A percentile compares a stretch with the other conserved stretches of the same genome.
Conservation (phyloP, 2,797 vertebrate species). For the Hippopotamyrus pictus region DNA sequence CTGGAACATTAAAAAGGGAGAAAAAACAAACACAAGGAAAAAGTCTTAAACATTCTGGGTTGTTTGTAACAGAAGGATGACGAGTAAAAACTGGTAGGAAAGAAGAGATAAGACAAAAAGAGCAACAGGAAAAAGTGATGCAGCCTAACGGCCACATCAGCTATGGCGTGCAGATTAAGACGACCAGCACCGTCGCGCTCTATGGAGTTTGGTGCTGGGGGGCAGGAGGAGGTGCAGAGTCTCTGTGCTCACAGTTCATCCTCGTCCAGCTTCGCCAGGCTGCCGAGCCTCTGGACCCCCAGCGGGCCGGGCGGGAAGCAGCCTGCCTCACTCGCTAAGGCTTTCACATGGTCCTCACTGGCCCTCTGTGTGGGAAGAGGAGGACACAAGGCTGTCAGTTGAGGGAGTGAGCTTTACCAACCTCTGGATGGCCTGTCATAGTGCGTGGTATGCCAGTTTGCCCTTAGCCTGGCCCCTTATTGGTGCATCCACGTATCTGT, state of each 20-base stretch:
- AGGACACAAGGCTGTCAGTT: not conserved
- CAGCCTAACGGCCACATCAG: constrained; percentile 5
- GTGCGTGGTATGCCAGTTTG: not conserved
- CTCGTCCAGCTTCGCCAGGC: constrained; percentile 76
- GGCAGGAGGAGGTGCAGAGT: not conserved
- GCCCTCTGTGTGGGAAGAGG: constrained; percentile 52
- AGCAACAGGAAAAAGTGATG: constrained; percentile 4
- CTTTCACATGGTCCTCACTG: constrained; percentile 56
- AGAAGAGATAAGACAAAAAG: not conserved
- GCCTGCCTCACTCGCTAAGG: constrained; percentile 44
- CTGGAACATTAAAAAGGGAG: constrained; percentile 28
- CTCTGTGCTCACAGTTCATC: constrained; percentile 73
- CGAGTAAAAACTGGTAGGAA: constrained; percentile 10
- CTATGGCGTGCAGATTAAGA: constrained; percentile 23
- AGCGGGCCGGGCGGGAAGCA: constrained; percentile 42
- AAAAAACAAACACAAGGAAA: constrained; percentile 18
- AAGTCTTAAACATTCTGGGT: constrained; percentile 32
- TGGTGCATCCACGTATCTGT: not conserved
- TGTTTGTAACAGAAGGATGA: constrained; percentile 30
- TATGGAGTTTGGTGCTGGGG: not conserved
- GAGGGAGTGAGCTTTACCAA: not conserved
- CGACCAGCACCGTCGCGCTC: constrained; percentile 28
- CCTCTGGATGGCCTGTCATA: not conserved
- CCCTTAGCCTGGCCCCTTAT: not conserved
- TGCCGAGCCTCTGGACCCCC: constrained; percentile 62